Base-by-base conservation (phyloP, 2,888 invertebrate genomes). In the Eupithecia vulgata region DNA sequence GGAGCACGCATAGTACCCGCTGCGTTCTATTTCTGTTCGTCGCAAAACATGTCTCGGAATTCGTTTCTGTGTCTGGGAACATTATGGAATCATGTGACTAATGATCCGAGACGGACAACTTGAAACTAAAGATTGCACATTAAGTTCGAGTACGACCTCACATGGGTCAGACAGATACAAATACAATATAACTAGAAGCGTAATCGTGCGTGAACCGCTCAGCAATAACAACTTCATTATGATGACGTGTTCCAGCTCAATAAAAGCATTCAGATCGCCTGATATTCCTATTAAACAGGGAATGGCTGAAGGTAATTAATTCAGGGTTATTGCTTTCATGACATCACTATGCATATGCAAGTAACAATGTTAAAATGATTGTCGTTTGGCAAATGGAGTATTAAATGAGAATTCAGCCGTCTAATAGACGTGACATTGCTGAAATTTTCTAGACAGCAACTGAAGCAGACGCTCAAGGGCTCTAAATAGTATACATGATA, bases 11-110 rank as follows among this genome's bases (percentile, higher is more conserved):
- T 91, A 90, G 90, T 92, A 88, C 90, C 93, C 92, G 92, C 92
- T 92, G 89, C 89, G 90, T 90, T 91, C 93, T 94, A 94, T 94
- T 94, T 93, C 88, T 89, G 92, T 86, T 81, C 93, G 93, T 93
- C 93, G 93, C 93, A 88, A 89, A 92, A 92, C 92, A 93, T 93
- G 94, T 94, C 94, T 94, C 94, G 94, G 93, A 93, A 93, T 93
- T 91, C 91, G 91, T 91, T 93, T 91, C 91, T 91, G 90, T 91
- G 92, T 94, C 93, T 93, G 91, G 90, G 88, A 91, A 90, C 89
- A 92, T 92, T 57, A 87, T 91, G 87, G 89, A 92, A 92, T 92
- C 92, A 93, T 91, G 93, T 93, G 93, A 93, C 92, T 93, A 92
- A 94, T 92, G 90, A 89, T 89, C 85, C 81, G 81, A 76, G 81